These are phyloP conservation scores for Drosophila paulistorum DNA, from an alignment of 1,140 invertebrate species.

Conservation along the genomic window DNA sequence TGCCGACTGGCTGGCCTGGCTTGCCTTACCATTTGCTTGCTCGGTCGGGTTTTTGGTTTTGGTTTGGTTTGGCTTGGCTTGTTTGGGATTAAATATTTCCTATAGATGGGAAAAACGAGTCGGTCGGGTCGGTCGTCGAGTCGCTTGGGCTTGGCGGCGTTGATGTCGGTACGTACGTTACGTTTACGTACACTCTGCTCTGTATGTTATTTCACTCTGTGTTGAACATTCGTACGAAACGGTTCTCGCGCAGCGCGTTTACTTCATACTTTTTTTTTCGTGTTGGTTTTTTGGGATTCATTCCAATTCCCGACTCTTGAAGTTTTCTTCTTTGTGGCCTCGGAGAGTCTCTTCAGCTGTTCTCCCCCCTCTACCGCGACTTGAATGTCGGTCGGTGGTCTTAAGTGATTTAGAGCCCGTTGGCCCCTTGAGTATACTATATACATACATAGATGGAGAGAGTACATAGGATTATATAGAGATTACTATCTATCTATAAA, in stretches of 20 bases:
- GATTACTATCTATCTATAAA: neutral
- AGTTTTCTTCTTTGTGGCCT: conserved; percentile 1
- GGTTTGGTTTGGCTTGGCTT: conserved; percentile 73
- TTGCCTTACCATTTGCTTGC: conserved; percentile 24
- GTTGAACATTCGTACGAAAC: conserved; percentile 71
- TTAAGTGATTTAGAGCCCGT: conserved; percentile 6
- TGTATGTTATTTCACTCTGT: conserved; percentile 67
- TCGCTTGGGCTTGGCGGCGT: conserved; percentile 44
- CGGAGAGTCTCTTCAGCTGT: conserved; percentile 23
- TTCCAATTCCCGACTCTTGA: too few relatives aligned
- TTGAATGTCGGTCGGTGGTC: conserved; percentile 3
- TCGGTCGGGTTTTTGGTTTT: conserved; percentile 44
- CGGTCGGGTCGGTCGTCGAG: conserved; percentile 64
- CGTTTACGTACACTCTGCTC: too few relatives aligned
- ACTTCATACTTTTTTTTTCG: conserved; percentile 6
- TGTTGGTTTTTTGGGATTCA: too few relatives aligned
- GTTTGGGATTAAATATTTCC: conserved; percentile 81
- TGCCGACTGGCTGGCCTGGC: neutral
- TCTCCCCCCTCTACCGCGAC: neutral
- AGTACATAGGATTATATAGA: neutral
- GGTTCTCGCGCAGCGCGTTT: conserved; percentile 61
- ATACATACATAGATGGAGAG: neutral
- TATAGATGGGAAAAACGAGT: conserved; percentile 82
- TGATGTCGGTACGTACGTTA: conserved; percentile 41
- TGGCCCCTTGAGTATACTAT: neutral